phyloP scores from a whole-genome alignment of 92 coral and sea anemone species.

The Phenganax subtilis region DNA sequence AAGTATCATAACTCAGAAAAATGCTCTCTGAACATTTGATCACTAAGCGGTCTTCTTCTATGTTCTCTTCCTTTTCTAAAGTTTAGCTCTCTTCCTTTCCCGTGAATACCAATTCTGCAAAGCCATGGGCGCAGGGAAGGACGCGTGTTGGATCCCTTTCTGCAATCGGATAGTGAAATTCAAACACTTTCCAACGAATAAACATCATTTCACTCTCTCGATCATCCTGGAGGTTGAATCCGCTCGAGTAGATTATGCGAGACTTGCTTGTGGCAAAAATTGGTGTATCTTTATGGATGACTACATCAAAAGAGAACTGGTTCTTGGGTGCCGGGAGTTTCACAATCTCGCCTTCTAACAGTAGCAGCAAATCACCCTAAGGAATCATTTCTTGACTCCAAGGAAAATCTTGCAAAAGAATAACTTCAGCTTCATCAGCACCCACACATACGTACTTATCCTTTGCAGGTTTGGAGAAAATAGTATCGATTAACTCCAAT shows the following conservation, averaged over 20 bases:
- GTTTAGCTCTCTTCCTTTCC: background rate
- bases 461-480: background rate
- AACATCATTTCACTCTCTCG: slow-evolving; percentile 8
- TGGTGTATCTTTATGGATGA: background rate
- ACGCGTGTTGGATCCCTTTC: background rate
- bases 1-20: background rate
- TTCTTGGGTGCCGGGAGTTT: slow-evolving; percentile 17
- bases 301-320: background rate
- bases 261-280: slow-evolving; percentile 16
- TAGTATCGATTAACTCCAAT: background rate
- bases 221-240: background rate
- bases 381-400: background rate
- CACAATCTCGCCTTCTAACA: slow-evolving; percentile 20
- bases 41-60: background rate
- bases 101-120: slow-evolving; percentile 11
- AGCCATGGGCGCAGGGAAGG: background rate
- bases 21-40: no score
- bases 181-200: slow-evolving; percentile 7
- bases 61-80: background rate
- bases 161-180: background rate
- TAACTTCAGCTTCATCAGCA: slow-evolving; percentile 4
- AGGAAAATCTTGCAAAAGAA: background rate
- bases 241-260: background rate
- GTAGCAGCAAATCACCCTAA: slow-evolving; percentile 10
- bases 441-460: slow-evolving; percentile 16